These are phyloP conservation scores for Hydractinia echinata DNA, from an alignment of 30 jellyfish, hydroid and myxozoan genomes.

Conservation along the genomic window DNA sequence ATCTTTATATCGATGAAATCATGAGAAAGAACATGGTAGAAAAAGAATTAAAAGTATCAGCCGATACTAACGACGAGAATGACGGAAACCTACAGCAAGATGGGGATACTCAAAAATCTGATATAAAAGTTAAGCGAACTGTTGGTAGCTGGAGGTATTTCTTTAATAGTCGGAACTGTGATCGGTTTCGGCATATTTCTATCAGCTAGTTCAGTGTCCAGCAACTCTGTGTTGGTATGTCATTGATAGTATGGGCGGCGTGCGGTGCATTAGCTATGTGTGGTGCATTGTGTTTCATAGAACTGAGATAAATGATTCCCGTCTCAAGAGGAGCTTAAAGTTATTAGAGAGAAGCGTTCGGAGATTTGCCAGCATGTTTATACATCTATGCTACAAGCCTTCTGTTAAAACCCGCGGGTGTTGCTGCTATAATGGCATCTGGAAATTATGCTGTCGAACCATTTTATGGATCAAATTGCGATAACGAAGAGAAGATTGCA, in stretches of 20 bases:
- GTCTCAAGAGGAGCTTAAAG: conserved; percentile 79
- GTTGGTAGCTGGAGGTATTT: conserved; percentile 75
- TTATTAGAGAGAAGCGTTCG: conserved; percentile 65
- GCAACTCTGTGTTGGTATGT: conserved; percentile 71
- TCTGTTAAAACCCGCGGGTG: conserved; percentile 69
- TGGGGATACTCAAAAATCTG: not conserved
- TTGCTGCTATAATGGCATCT: conserved; percentile 88
- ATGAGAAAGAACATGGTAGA: no score
- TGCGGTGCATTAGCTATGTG: conserved; percentile 58
- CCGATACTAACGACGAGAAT: no score
- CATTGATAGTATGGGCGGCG: conserved; percentile 69
- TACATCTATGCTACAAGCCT: conserved; percentile 59
- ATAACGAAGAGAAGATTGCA: conserved; percentile 30
- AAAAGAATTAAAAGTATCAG: no score
- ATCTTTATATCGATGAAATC: no score
- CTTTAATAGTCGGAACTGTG: conserved; percentile 80
- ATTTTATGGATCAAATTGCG: conserved; percentile 38
- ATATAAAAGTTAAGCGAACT: conserved; percentile 23
- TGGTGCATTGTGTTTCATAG: conserved; percentile 81
- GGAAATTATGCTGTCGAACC: conserved; percentile 87
- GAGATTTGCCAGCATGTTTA: conserved; percentile 69
- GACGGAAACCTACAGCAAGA: no score
- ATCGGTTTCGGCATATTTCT: conserved; percentile 95
- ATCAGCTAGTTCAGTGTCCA: conserved; percentile 62
- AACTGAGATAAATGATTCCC: conserved; percentile 70